phyloP scores from a whole-genome alignment of 2,888 invertebrate genomes.

The Eupithecia subfuscata region DNA sequence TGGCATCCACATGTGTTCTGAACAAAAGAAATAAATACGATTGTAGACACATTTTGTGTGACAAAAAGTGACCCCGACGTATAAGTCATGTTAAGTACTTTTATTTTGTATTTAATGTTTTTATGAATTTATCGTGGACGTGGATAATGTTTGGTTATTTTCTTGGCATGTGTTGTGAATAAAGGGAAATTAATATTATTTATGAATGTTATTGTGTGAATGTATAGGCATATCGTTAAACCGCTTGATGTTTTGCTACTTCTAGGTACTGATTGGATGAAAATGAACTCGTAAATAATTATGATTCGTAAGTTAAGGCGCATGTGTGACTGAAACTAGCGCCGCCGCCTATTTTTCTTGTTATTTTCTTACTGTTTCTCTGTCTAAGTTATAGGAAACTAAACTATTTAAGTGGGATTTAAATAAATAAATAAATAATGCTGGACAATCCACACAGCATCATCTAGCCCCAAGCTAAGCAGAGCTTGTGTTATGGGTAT shows the following conservation, averaged over 20 bases:
- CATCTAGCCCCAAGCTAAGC: too few species aligned
- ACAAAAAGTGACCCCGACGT: conserved; percentile 58
- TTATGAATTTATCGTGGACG: conserved; percentile 14
- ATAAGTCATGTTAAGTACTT: conserved; percentile 31
- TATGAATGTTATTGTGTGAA: background rate
- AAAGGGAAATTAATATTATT: conserved; percentile 4
- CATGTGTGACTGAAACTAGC: too few species aligned
- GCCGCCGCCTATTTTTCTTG: too few species aligned
- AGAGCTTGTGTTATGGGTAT: too few species aligned
- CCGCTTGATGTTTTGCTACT: background rate
- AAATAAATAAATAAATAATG: too few species aligned
- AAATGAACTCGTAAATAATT: background rate
- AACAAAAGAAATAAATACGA: conserved; percentile 42
- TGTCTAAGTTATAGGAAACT: too few species aligned
- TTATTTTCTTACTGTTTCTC: too few species aligned
- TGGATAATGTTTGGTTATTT: conserved; percentile 29
- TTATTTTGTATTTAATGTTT: conserved; percentile 29
- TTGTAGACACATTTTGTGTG: conserved; percentile 34
- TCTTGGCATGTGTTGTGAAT: conserved; percentile 31
- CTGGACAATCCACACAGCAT: too few species aligned
- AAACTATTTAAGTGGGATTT: too few species aligned
- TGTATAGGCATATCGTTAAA: background rate
- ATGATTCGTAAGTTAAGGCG: too few species aligned
- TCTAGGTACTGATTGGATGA: background rate
- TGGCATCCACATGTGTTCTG: conserved; percentile 64